These are phyloP conservation scores for Mesopsocus fuscifrons DNA, from an alignment of 2,888 invertebrate species.

Conservation along the genomic window DNA sequence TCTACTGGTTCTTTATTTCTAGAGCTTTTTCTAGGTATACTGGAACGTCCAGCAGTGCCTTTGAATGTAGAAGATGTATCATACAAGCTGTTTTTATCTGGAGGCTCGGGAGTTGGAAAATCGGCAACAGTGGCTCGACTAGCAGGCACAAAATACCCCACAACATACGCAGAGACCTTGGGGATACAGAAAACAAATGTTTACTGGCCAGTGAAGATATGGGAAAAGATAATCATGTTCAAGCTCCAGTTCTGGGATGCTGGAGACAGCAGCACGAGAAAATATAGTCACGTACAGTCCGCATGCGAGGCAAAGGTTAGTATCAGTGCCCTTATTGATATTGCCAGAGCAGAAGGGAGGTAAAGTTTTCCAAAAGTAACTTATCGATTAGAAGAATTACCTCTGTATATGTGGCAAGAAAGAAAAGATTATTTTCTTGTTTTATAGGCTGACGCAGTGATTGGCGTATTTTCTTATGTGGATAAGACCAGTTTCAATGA, in stretches of 20 bases:
- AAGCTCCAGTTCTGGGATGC: constrained; percentile 37
- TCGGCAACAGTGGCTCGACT: constrained; percentile 30
- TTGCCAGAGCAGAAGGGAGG: no score
- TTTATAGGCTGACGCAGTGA: constrained; percentile 31
- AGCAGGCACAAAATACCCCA: constrained; percentile 26
- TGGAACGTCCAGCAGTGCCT: constrained; percentile 31
- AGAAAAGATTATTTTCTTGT: constrained; percentile 8
- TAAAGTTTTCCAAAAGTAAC: constrained; percentile 6
- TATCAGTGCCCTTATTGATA: no score
- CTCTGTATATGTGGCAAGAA: constrained; percentile 3
- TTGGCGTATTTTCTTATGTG: constrained; percentile 32
- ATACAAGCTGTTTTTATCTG: constrained; percentile 34
- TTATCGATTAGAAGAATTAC: no score
- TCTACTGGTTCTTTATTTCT: no score
- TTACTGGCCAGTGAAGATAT: constrained; percentile 36
- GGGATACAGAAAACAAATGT: constrained; percentile 33
- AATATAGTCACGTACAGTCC: constrained; percentile 34
- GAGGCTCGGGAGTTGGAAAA: constrained; percentile 34
- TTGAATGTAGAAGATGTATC: constrained; percentile 31
- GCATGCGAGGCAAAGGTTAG: constrained; percentile 22
- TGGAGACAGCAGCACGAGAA: constrained; percentile 32
- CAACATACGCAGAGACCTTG: constrained; percentile 25
- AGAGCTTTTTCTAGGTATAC: constrained; percentile 27
- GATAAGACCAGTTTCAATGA: constrained; percentile 32
- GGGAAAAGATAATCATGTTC: constrained; percentile 32